phyloP scores from a whole-genome alignment of 1,140 invertebrate genomes.

The Aphaenogaster ashmeadi region DNA sequence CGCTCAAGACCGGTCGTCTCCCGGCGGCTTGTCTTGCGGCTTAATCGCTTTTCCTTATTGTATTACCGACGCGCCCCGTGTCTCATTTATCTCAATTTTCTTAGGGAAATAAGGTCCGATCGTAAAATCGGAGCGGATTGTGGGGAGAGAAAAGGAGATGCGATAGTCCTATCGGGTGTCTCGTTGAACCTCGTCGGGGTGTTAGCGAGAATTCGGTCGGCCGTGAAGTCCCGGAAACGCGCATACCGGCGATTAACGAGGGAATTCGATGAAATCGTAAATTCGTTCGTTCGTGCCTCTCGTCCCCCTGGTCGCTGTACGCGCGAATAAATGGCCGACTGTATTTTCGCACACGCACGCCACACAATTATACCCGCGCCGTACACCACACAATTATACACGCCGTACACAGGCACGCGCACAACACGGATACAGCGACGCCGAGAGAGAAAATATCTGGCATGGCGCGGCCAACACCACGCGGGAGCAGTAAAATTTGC shows the following conservation, averaged over 20 bases:
- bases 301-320: slow-evolving; percentile 50
- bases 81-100: slow-evolving; percentile 33
- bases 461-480: slow-evolving; percentile 64
- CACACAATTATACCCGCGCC: slow-evolving; percentile 10
- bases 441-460: slow-evolving; percentile 62
- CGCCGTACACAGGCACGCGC: not conserved
- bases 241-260: slow-evolving; percentile 79
- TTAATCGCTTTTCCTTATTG: slow-evolving; percentile 38
- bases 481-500: slow-evolving; percentile 82
- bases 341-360: slow-evolving; percentile 60
- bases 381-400: not conserved
- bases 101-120: slow-evolving; percentile 14
- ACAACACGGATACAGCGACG: not conserved
- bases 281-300: slow-evolving; percentile 74
- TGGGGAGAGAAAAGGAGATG: slow-evolving; percentile 24
- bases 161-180: slow-evolving; percentile 54
- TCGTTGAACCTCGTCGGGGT: slow-evolving; percentile 56
- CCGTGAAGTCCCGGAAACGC: slow-evolving; percentile 73
- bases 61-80: not conserved
- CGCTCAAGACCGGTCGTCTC: not conserved
- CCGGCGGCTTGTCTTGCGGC: not conserved
- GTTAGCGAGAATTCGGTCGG: slow-evolving; percentile 61
- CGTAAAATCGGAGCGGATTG: slow-evolving; percentile 5
- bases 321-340: slow-evolving; percentile 73
- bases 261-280: slow-evolving; percentile 81